A percentile compares a stretch with the other conserved stretches of the same genome.
These are phyloP conservation scores for Nomada flava DNA, from an alignment of 2,888 invertebrate species.

Conservation along the genomic window DNA sequence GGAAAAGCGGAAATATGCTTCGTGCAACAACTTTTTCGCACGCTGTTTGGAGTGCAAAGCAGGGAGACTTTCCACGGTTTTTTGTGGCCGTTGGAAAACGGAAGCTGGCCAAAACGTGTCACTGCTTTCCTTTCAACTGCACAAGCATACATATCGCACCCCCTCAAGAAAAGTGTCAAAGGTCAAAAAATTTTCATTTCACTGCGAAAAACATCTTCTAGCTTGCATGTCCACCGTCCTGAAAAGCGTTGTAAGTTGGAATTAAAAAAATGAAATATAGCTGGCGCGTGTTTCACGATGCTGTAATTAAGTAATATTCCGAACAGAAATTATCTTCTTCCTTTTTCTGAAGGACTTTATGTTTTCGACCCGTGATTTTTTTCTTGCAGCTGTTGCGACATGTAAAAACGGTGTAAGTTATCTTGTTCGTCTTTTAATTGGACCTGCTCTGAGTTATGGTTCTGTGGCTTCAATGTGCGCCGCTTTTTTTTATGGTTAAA, in stretches of 20 bases:
- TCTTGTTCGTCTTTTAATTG: constrained; percentile 16
- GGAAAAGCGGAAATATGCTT: constrained; percentile 18
- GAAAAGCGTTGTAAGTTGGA: too few relatives aligned
- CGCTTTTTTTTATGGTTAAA: background rate
- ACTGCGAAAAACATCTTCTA: too few relatives aligned
- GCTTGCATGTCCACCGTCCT: too few relatives aligned
- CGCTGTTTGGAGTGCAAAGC: background rate
- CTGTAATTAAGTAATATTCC: too few relatives aligned
- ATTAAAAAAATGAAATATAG: too few relatives aligned
- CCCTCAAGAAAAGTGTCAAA: too few relatives aligned
- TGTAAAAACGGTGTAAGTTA: constrained; percentile 15
- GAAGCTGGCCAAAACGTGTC: constrained; percentile 34
- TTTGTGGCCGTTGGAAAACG: background rate
- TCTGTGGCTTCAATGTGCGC: constrained; percentile 14
- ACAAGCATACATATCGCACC: background rate
- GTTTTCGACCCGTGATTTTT: too few relatives aligned
- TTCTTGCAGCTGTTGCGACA: too few relatives aligned
- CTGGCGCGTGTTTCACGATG: too few relatives aligned
- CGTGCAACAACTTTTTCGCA: constrained; percentile 25
- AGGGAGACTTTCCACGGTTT: background rate
- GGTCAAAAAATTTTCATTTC: too few relatives aligned
- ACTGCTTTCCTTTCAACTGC: background rate
- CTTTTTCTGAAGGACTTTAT: too few relatives aligned
- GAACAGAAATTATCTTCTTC: too few relatives aligned
- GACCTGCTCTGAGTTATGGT: background rate